phyloP scores from a whole-genome alignment of 64 coral and sea anemone species.

The Montipora sp. region DNA sequence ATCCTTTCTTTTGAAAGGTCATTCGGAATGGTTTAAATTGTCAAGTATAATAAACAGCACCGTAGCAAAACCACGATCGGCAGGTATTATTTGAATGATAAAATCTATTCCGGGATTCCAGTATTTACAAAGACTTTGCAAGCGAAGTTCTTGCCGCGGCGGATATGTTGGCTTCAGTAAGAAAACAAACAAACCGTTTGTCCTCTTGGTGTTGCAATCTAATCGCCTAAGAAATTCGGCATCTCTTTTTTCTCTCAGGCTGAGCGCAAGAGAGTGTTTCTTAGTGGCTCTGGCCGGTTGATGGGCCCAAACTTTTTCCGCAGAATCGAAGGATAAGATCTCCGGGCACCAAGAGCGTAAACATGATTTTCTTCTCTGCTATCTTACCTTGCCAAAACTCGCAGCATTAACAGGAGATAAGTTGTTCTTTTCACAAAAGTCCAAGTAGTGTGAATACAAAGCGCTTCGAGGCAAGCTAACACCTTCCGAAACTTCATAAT shows the following conservation, averaged over 20 bases:
- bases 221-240: too few relatives aligned
- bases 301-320: too few relatives aligned
- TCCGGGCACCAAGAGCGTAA: too few relatives aligned
- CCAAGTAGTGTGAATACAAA: conserved; percentile 92
- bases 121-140: too few relatives aligned
- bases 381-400: conserved; percentile 95
- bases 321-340: too few relatives aligned
- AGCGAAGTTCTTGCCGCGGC: too few relatives aligned
- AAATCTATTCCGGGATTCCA: not conserved
- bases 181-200: too few relatives aligned
- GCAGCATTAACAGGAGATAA: conserved; percentile 96
- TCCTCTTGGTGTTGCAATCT: too few relatives aligned
- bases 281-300: too few relatives aligned
- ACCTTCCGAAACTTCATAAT: conserved; percentile 94
- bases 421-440: conserved; percentile 98
- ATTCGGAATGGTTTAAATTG: not conserved
- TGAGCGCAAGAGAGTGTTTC: too few relatives aligned
- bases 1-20: not conserved
- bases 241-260: too few relatives aligned
- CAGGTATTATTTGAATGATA: not conserved
- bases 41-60: not conserved
- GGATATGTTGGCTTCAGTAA: too few relatives aligned
- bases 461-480: conserved; percentile 96
- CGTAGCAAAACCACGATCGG: not conserved
- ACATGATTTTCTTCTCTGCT: not conserved